phyloP scores from a whole-genome alignment of 2,113 vertebrate genomes.

The human region GRCh38 chr6:76040001-76040500 shows the following conservation, averaged over 20 bases:
- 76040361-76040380: not conserved
- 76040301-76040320: not conserved
- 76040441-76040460: not conserved
- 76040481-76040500: not conserved
- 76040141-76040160: conserved; percentile 53
- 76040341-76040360: conserved; percentile 1
- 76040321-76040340: not conserved
- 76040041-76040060: conserved; percentile 42
- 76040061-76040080: conserved; percentile 43
- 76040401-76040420: not conserved
- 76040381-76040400: not conserved
- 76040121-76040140: conserved; percentile 47
- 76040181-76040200: conserved; percentile 26
- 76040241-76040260: conserved; percentile 50
- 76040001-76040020: not conserved
- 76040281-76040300: not conserved
- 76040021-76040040: not conserved
- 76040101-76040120: conserved; percentile 59
- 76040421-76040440: not conserved
- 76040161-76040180: conserved; percentile 32
- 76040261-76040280: conserved; percentile 11
- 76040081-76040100: conserved; percentile 58
- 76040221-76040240: conserved; percentile 13
- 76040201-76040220: conserved; percentile 58
- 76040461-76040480: not conserved